Percentiles rank a stretch among this genome's conserved stretches.
Conservation (phyloP, 2,113 vertebrate genomes). For the Diadophis punctatus region DNA sequence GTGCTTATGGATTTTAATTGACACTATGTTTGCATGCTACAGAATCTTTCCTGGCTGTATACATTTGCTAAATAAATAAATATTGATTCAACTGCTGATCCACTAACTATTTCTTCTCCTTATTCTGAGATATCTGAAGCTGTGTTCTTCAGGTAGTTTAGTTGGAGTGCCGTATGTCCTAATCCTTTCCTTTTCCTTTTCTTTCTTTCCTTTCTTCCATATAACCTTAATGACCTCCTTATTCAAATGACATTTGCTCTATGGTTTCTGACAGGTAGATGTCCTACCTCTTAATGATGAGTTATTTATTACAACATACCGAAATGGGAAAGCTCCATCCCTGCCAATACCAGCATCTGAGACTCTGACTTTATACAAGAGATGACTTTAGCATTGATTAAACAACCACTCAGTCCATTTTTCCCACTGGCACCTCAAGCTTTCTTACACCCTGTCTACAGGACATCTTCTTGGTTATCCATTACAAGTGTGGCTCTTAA, state of each 20-base stretch:
- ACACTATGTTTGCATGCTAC: not conserved
- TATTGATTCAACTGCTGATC: not conserved
- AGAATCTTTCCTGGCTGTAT: not conserved
- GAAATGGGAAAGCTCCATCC: not conserved
- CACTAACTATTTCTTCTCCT: not conserved
- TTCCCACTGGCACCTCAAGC: not conserved
- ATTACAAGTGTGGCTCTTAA: slow-evolving; percentile 39
- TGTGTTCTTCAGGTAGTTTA: not conserved
- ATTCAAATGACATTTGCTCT: not conserved
- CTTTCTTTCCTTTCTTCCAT: not conserved
- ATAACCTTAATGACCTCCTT: not conserved
- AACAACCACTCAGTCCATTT: not conserved
- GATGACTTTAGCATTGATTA: not conserved
- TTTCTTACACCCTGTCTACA: slow-evolving; percentile 8
- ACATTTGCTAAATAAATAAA: not conserved
- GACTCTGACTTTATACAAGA: fast-evolving
- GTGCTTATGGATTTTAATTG: not conserved
- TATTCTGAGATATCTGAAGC: not conserved
- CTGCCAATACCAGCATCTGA: fast-evolving
- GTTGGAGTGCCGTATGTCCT: not conserved
- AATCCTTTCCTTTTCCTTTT: not conserved
- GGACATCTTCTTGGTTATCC: slow-evolving; percentile 46
- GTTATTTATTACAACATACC: not conserved
- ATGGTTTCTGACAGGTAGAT: not conserved
- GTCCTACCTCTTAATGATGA: not conserved